Evolutionary conservation across 2,888 invertebrate genomes (phyloP).

Genomic region (Zygothrica quintamaculata): DNA sequence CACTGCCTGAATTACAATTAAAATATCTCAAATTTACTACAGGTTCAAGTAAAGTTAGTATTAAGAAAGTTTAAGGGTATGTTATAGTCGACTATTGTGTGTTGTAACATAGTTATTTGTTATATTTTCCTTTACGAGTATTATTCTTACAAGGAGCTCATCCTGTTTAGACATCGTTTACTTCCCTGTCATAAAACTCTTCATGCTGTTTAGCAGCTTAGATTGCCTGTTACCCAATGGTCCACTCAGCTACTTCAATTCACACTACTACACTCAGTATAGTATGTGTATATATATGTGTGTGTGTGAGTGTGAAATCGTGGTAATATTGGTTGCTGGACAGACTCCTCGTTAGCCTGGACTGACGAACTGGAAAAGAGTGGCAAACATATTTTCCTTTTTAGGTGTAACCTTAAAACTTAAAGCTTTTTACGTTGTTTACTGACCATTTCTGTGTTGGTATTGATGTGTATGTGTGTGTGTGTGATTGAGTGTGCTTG

Average conservation of each 20-base stretch:
- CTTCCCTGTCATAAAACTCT: conserved; percentile 67
- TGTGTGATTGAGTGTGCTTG: background rate
- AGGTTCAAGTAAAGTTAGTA: too few relatives aligned
- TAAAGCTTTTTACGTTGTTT: conserved; percentile 58
- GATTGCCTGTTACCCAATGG: conserved; percentile 23
- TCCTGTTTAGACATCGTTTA: conserved; percentile 75
- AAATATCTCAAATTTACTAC: too few relatives aligned
- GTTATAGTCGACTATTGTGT: background rate
- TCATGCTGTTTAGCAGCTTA: conserved; percentile 72
- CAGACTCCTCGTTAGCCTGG: conserved; percentile 51
- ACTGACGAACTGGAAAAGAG: conserved; percentile 40
- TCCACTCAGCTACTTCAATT: conserved; percentile 1
- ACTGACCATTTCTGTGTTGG: conserved; percentile 31
- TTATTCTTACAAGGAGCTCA: conserved; percentile 77
- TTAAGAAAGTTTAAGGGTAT: too few relatives aligned
- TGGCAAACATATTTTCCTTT: conserved; percentile 59
- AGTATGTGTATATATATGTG: conserved; percentile 7
- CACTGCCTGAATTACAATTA: too few relatives aligned
- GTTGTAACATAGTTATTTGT: conserved; percentile 12
- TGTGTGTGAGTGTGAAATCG: conserved; percentile 11
- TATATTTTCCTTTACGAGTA: conserved; percentile 48
- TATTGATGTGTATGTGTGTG: background rate
- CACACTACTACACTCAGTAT: background rate
- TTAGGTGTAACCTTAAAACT: conserved; percentile 73
- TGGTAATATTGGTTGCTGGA: conserved; percentile 9